Base-by-base conservation (phyloP, 2,113 vertebrate species). In the Heteronetta atricapilla region DNA sequence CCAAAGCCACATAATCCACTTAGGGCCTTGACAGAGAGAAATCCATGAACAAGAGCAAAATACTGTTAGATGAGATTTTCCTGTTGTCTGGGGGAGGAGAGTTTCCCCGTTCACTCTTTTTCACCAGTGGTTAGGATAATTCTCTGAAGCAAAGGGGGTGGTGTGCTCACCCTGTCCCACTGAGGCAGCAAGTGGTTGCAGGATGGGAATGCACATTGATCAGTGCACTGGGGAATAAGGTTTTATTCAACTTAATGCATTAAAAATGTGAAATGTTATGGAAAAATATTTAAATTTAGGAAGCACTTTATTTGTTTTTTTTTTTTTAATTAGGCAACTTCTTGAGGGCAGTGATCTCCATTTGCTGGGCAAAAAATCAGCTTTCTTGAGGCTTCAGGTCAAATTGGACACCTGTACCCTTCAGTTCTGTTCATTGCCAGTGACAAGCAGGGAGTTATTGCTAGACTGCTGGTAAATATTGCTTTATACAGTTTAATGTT, bases 141-240 rank as follows among this genome's bases (percentile, higher is more conserved):
- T 89, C 42, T 11, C 4, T 34, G 11, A 50, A 67, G 29, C 62
- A 48, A 8, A 72, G 67, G n/a, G 50, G 6, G 17, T 50, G 55
- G 14, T 79, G 50, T 13, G 1, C 31, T 79, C 53, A 44, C 7
- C 67, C 44, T 50, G 31, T 46, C 20, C 5, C 4, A 5, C 36
- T 68, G 0, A 0, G 28, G 40, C 46, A 56, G 40, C 66, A 34
- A 8, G 20, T 4, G 18, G 20, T 26, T 52, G 10, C 34, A 46
- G 42, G 48, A 14, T 44, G 70, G 53, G 28, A 68, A 31, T 31
- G 3, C 33, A 8, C 10, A 3, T 8, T 23, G 34, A 31, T n/a
- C 72, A 10, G 23, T 17, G 6, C 38, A 23, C 48, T 7, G 5
- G 40, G 31, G 19, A 88, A 5, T 46, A 10, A 26, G 25, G 10